Evolutionary conservation across 2,888 invertebrate species (phyloP).

Genomic region (Leptinotarsa rubiginosa): DNA sequence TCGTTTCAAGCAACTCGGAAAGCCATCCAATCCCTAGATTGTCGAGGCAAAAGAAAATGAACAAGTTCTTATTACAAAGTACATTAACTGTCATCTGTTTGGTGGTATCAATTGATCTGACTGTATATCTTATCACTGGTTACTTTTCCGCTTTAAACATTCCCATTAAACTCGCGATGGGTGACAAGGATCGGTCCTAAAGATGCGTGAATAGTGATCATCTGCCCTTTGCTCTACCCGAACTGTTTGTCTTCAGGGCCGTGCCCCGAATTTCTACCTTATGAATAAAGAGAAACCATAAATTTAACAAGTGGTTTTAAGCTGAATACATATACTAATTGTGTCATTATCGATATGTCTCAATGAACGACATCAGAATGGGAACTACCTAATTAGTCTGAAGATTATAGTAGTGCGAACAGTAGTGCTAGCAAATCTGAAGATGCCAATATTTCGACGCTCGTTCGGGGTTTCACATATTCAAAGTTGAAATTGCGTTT

Average conservation of each 20-base stretch:
- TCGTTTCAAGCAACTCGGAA: slow-evolving; percentile 17
- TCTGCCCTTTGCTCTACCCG: slow-evolving; percentile 50
- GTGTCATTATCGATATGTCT: no score
- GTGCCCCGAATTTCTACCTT: slow-evolving; percentile 22
- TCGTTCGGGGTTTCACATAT: no score
- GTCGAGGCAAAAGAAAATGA: slow-evolving; percentile 58
- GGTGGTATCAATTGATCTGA: slow-evolving; percentile 65
- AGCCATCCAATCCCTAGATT: slow-evolving; percentile 43
- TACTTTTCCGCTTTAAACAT: slow-evolving; percentile 65
- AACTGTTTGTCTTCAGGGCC: slow-evolving; percentile 28
- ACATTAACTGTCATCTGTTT: slow-evolving; percentile 64
- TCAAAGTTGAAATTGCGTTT: no score
- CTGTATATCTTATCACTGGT: slow-evolving; percentile 64
- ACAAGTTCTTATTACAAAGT: slow-evolving; percentile 60
- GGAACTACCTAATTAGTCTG: no score
- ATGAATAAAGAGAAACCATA: no score
- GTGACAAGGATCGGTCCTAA: slow-evolving; percentile 48
- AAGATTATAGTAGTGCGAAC: no score
- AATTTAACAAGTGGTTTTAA: no score
- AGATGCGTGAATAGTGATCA: slow-evolving; percentile 47
- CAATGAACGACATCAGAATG: no score
- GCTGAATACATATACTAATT: no score
- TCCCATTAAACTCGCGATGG: slow-evolving; percentile 63
- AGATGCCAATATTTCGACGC: no score
- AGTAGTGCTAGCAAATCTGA: no score